phyloP scores from a whole-genome alignment of 2,797 vertebrate genomes.

The Chaenodraco wilsoni region DNA sequence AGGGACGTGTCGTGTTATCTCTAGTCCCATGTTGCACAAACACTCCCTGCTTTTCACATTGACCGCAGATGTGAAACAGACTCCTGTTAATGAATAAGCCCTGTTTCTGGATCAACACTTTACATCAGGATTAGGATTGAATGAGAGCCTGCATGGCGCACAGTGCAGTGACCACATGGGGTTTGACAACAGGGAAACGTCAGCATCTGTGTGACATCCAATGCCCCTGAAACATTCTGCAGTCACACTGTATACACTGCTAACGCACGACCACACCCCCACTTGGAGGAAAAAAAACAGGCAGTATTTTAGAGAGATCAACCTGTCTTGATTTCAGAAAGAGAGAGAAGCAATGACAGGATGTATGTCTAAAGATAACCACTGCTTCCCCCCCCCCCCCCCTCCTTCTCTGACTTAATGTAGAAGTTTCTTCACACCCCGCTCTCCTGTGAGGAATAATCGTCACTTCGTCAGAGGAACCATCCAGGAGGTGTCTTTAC shows the following conservation, averaged over 20 bases:
- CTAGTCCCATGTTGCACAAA: neutral
- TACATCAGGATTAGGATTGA: constrained; percentile 17
- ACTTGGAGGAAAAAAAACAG: neutral
- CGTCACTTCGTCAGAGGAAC: constrained; percentile 19
- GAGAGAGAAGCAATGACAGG: constrained; percentile 6
- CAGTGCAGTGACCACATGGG: constrained; percentile 14
- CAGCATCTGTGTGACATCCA: constrained; percentile 53
- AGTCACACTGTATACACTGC: constrained; percentile 27
- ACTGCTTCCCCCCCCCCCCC: neutral
- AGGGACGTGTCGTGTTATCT: constrained; percentile 16
- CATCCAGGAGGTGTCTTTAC: constrained; percentile 11
- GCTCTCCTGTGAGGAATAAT: constrained; percentile 26
- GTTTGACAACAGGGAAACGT: constrained; percentile 33
- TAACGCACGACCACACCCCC: neutral
- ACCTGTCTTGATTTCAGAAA: constrained; percentile 22
- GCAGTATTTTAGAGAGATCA: constrained; percentile 6
- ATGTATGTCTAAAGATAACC: constrained; percentile 64
- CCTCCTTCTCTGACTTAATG: constrained; percentile 44
- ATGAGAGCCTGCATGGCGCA: neutral
- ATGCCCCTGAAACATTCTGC: constrained; percentile 59
- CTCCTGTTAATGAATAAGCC: constrained; percentile 20
- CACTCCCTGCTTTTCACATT: neutral
- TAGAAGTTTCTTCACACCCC: constrained; percentile 50
- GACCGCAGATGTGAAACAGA: constrained; percentile 18
- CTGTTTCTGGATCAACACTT: constrained; percentile 19